Conservation (phyloP, 2,113 vertebrate species). For the Eulacestoma nigropectus region DNA sequence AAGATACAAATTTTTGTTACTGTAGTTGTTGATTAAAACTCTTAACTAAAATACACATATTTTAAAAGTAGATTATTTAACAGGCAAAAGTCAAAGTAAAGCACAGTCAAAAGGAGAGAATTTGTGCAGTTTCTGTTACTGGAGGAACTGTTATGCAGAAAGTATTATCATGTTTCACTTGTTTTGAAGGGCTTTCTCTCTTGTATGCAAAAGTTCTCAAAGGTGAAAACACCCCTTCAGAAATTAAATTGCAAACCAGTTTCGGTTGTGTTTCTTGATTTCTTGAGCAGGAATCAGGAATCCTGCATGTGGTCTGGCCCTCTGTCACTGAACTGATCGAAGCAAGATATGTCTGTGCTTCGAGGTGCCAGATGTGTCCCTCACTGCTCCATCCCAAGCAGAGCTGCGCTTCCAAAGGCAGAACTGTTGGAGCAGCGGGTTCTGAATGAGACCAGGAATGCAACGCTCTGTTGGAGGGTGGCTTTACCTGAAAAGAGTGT, state of each 20-base stretch:
- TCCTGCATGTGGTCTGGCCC: not conserved
- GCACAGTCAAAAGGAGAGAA: not conserved
- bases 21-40: not conserved
- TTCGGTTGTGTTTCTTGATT: not conserved
- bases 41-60: not conserved
- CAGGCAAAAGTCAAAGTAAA: not conserved
- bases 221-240: not conserved
- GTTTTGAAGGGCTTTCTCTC: not conserved
- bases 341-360: not conserved
- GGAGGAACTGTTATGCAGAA: not conserved
- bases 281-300: not conserved
- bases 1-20: not conserved
- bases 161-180: accelerated
- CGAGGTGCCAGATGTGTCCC: accelerated
- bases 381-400: not conserved
- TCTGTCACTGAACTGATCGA: accelerated
- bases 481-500: not conserved
- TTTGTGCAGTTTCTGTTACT: not conserved
- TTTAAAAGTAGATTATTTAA: not conserved
- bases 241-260: not conserved
- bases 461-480: not conserved
- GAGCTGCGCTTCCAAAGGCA: not conserved
- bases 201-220: not conserved
- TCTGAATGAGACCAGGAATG: not conserved
- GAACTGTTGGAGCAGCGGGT: not conserved